Base-by-base conservation (phyloP, 64 coral and sea anemone species). In the Exaiptasia diaphana region DNA sequence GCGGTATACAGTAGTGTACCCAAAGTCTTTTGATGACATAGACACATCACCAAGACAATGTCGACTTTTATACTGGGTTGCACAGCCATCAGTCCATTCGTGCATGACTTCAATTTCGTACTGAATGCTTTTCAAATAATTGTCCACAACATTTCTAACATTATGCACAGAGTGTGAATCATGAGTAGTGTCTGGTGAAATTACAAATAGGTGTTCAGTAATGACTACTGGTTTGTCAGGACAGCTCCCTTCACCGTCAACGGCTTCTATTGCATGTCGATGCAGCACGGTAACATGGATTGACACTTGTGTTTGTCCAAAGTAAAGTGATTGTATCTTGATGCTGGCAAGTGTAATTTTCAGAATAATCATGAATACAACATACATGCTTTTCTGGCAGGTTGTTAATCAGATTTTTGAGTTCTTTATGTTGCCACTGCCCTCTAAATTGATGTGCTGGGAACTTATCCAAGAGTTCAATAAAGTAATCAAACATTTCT, bases 41-140 rank as follows among this genome's bases (percentile, higher is more conserved):
- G 76, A 79, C 3, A 79, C 14, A 79, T 79, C 76, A 62, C 76
- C 76, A 41, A 79, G 14, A 45, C 76, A 79, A 29, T 79, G 76
- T 9, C 55, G 29, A 24, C 3, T 24, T 24, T 79, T 79, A 54
- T 79, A 62, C 40, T 79, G 76, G 18, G 53, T 23, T 22, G 85
- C 74, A 71, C 75, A 88, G 2, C 58, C 84, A 77, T 87, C 84
- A 68, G 84, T 87, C 38, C 64, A 87, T 53, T 87, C 73, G 26
- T 76, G 41, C 73, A 87, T 55, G 2, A 67, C 41, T 27, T 50
- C 12, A 20, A 85, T 33, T 18, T 37, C 10, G 29, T 38, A 77
- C 0, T 41, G 5, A 6, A 74, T 79, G 27, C 14, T 10, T 9
- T 50, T 25, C 13, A 82, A 39, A 40, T 83, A 83, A 4, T 71